Percentiles rank a stretch among this genome's conserved stretches.
Conservation (phyloP, 2,888 invertebrate genomes). For the Drosophila antonietae region DNA sequence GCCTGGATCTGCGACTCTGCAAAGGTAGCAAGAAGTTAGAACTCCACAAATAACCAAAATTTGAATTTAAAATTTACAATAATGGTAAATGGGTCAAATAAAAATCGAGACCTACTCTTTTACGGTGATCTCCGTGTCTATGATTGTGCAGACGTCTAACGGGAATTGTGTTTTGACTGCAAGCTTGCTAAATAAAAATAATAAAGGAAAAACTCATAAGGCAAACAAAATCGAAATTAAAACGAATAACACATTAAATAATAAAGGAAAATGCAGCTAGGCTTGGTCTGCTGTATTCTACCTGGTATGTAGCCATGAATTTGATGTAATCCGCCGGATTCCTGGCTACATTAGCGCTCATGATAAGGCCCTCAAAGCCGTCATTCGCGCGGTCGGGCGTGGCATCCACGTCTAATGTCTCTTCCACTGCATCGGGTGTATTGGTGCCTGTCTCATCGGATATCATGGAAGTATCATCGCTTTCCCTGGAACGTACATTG, state of each 20-base stretch:
- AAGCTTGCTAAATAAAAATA: constrained; percentile 79
- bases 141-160: constrained; percentile 51
- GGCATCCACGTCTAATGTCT: constrained; percentile 48
- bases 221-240: constrained; percentile 27
- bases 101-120: constrained; percentile 74
- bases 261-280: background rate
- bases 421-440: constrained; percentile 60
- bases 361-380: constrained; percentile 81
- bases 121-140: constrained; percentile 18
- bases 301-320: constrained; percentile 84
- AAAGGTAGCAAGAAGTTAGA: background rate
- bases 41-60: background rate
- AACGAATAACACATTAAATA: constrained; percentile 14
- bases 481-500: constrained; percentile 25
- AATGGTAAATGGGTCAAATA: constrained; percentile 4
- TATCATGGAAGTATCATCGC: constrained; percentile 40
- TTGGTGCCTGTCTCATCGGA: constrained; percentile 46
- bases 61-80: no score
- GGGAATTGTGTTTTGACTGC: constrained; percentile 80
- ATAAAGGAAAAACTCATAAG: constrained; percentile 29
- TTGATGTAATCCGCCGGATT: constrained; percentile 82
- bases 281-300: constrained; percentile 31
- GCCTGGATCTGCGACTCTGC: constrained; percentile 81
- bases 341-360: constrained; percentile 81
- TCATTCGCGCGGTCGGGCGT: constrained; percentile 46